Evolutionary conservation across 2,113 vertebrate genomes (phyloP), one percentile per base, ranked within the genome.

Genomic region (Heterochromis multidens): DNA sequence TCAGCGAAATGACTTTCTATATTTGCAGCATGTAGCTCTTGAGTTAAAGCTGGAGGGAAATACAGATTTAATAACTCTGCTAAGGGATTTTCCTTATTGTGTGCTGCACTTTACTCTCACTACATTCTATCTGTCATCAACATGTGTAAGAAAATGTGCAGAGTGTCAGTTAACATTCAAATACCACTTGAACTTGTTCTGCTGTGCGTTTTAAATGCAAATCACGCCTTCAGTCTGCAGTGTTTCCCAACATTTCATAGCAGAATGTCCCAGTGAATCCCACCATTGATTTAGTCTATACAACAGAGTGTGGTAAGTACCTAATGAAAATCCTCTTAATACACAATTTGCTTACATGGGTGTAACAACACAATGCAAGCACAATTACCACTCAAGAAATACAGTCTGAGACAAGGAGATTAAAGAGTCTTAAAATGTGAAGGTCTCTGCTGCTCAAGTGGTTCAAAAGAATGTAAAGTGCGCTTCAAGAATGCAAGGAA

Each of bases 291-390:
- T 37, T 25, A 43, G 82, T 80, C 43, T 12, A 13, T 4, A 5
- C 43, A 67, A 70, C 54, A 67, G 49, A 78, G 46, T 43, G 43
- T 23, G 29, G 19, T 84, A 43, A 76, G 87, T 6, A 25, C 81
- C 65, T 86, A 35, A 0, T 80, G 77, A 35, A 82, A 88, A 89
- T 84, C 86, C 86, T 87, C 82, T 87, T 84, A 82, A 74, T 59
- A 52, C 77, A 57, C 12, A 27, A 82, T 72, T 79, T 77, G 86
- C 61, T 91, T 81, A 67, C 35, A 80, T 35, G 61, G 80, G 59
- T 72, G 81, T 81, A 63, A 77, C 72, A 21, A 35, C 57, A 57
- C 59, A 77, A 11, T 10, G 33, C 7, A 43, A 56, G 61, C 33
- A 19, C 76, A 60, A 16, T 56, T 77, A 61, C 43, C 0, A 3